These are phyloP conservation scores for Ctenodactylus gundi DNA, from an alignment of 2,113 vertebrate genomes.

Conservation along the genomic window DNA sequence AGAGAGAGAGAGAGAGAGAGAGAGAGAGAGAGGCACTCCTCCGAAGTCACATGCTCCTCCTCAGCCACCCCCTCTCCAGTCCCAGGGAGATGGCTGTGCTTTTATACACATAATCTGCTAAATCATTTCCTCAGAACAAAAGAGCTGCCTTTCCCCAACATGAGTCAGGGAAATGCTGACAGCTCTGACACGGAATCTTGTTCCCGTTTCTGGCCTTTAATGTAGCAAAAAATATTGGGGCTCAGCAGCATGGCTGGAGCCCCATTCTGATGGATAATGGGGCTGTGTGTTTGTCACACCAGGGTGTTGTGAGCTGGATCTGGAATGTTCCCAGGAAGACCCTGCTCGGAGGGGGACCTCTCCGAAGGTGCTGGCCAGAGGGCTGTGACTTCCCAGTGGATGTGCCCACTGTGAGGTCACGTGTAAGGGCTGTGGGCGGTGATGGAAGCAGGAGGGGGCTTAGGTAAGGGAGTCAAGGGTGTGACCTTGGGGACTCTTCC, in stretches of 20 bases:
- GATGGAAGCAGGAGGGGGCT: not conserved
- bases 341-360: not conserved
- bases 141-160: not conserved
- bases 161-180: not conserved
- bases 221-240: not conserved
- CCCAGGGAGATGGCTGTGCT: not conserved
- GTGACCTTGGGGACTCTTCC: not conserved
- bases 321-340: not conserved
- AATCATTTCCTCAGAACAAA: not conserved
- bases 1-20: no score
- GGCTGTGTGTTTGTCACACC: not conserved
- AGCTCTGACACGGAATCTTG: not conserved
- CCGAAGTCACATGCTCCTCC: not conserved
- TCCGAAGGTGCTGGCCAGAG: not conserved
- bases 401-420: not conserved
- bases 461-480: not conserved
- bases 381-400: not conserved
- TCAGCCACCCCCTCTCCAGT: not conserved
- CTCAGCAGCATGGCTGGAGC: not conserved
- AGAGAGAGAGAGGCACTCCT: not conserved
- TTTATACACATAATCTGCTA: not conserved
- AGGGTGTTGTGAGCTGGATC: not conserved
- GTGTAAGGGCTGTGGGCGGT: not conserved
- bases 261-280: not conserved
- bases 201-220: not conserved